phyloP scores from a whole-genome alignment of 1,140 invertebrate species.

The Augochlora pura region DNA sequence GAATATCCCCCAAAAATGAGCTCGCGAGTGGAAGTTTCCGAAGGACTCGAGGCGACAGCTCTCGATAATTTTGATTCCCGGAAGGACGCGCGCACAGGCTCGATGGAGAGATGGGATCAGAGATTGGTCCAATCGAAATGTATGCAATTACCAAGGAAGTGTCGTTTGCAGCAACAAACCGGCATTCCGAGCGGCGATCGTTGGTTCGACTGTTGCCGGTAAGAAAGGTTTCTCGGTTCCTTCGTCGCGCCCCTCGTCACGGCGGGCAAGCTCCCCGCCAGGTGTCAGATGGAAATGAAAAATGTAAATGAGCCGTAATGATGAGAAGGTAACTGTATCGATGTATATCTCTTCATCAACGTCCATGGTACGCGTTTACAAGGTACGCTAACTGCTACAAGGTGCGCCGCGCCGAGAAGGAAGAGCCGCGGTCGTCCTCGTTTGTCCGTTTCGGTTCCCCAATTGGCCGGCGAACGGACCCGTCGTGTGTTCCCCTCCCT shows the following conservation, averaged over 20 bases:
- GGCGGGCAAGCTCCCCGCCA: conserved; percentile 40
- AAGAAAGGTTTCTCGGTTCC: not conserved
- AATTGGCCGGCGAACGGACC: not conserved
- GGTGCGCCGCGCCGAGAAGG: not conserved
- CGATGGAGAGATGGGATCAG: too few species aligned
- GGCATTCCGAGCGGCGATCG: too few species aligned
- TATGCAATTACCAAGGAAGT: too few species aligned
- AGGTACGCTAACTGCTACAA: conserved; percentile 9
- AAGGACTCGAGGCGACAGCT: too few species aligned
- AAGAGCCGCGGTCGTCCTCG: not conserved
- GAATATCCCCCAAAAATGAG: too few species aligned
- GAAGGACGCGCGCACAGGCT: too few species aligned
- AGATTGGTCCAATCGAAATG: too few species aligned
- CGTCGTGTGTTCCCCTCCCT: too few species aligned
- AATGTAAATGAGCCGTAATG: conserved; percentile 64
- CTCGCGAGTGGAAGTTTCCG: too few species aligned
- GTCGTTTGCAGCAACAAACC: too few species aligned
- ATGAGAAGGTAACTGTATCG: conserved; percentile 59
- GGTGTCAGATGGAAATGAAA: conserved; percentile 63
- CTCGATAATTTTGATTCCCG: too few species aligned
- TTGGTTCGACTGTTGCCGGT: too few species aligned
- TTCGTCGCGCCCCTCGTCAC: conserved; percentile 27
- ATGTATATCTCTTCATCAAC: conserved; percentile 51
- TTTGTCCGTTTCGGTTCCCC: not conserved
- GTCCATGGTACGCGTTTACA: conserved; percentile 23